Base-by-base conservation (phyloP, 1,140 invertebrate species). In the Aphidius ervi region DNA sequence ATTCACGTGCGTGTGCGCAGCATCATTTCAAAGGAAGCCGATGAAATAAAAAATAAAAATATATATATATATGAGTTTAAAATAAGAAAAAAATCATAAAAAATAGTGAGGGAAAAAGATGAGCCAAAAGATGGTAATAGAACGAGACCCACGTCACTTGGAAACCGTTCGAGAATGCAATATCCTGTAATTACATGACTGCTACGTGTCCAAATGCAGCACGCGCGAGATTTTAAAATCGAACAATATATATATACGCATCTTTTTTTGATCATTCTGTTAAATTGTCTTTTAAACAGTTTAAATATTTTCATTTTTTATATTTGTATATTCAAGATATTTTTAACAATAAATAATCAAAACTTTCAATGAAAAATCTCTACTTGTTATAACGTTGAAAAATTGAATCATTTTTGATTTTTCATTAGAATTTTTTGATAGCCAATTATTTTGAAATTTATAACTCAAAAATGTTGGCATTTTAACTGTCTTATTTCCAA, bases 121-220 rank as follows among this genome's bases (percentile, higher is more conserved):
- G 55, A 47, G 10, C 45, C 49, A 49, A 23, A 52, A 49, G 43
- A 45, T 3, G 37, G 43, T 43, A 48, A 48, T 23, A 59, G 58
- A 58, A 52, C 63, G 58, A 56, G 48, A 59, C 56, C 56, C 56
- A 59, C 62, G 64, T 65, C 62, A 67, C 62, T 60, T 46, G 57
- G 61, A 63, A 31, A 65, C 59, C 61, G 63, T 60, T 63, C 65
- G 58, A 61, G 58, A 66, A 62, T 58, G 61, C 63, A 68, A 68
- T 68, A 65, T 68, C 58, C 65, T 65, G 60, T 64, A 64, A 65
- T 66, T 68, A 68, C 58, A 61, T 31, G 61, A 52, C 54, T 63
- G 58, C 56, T 62, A 58, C 46, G 52, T 54, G 52, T 54, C 52
- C 52, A 37, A 54, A 54, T 48, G 56, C 9, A 46, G 31, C 45